Conservation (phyloP, 1,140 invertebrate species). For the Listronotus bonariensis region DNA sequence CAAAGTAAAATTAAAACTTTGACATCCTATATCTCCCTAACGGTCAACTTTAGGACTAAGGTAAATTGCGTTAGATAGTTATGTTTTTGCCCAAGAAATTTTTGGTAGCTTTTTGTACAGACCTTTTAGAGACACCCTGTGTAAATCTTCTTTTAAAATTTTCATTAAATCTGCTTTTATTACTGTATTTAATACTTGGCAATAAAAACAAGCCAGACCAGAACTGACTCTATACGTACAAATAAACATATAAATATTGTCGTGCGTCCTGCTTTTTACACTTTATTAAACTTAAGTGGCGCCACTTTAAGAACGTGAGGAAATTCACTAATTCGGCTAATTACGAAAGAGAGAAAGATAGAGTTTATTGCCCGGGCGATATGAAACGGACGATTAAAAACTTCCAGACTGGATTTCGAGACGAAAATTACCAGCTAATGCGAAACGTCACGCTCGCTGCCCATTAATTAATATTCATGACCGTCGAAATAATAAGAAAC, state of each 20-base stretch:
- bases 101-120: no score
- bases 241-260: conserved; percentile 1
- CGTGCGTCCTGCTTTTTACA: conserved; percentile 7
- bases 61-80: no score
- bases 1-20: no score
- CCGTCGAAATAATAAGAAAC: conserved; percentile 13
- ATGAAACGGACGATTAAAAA: conserved; percentile 7
- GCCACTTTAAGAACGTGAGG: conserved; percentile 12
- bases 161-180: no score
- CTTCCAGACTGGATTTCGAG: conserved; percentile 10
- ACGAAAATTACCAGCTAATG: conserved; percentile 13
- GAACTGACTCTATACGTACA: no score
- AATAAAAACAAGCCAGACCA: no score
- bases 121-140: no score
- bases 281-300: conserved; percentile 11
- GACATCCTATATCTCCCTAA: no score
- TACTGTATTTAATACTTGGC: no score
- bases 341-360: not conserved
- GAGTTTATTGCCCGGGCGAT: not conserved
- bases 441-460: conserved; percentile 7
- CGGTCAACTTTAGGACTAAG: no score
- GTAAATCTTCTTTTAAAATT: no score
- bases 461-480: conserved; percentile 21
- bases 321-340: conserved; percentile 12
- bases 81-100: no score